Base-by-base conservation (phyloP, 2,113 vertebrate species). In the Eulacestoma nigropectus region DNA sequence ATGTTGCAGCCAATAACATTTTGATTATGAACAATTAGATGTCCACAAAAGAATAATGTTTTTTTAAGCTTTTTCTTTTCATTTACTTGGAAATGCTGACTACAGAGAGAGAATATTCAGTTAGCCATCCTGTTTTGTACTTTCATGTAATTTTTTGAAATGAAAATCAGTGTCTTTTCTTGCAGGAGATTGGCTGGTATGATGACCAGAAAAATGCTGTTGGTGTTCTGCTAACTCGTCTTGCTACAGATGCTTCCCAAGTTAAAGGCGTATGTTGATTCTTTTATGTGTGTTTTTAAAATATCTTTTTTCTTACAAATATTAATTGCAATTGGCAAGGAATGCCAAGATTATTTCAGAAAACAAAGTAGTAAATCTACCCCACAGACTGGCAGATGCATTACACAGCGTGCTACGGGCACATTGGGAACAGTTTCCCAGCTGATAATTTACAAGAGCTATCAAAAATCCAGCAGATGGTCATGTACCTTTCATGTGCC, bases 171-270 rank as follows among this genome's bases (percentile, higher is more conserved):
- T 77, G 30, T 76, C 6, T 90, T 73, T 63, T 50, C 60, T 90
- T 96, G 42, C 73, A 98, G 97, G 97, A 98, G 56, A 57, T 97
- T 68, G 97, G 96, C 57, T 98, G 98, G 97, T 98, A 98, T 50
- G 98, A 98, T 97, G 97, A 98, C 93, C 97, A 97, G 92, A 97
- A 96, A 80, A 97, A 98, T 96, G 96, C 94, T 72, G 96, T 98
- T 87, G 97, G 98, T 42, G 72, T 98, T 95, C 96, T 98, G 73
- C 94, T 98, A 73, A 98, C 98, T 78, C 98, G 98, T 93, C 97
- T 98, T 97, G 98, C 98, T 84, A 98, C 98, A 75, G 98, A 98
- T 95, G 98, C 98, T 91, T 98, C 97, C 74, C 96, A 96, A 84
- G 96, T 98, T 53, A 98, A 98, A 98, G 98, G 98, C 97, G 98